Evolutionary conservation across 2,888 invertebrate species (phyloP).

Genomic region (Blastobasis adustella): DNA sequence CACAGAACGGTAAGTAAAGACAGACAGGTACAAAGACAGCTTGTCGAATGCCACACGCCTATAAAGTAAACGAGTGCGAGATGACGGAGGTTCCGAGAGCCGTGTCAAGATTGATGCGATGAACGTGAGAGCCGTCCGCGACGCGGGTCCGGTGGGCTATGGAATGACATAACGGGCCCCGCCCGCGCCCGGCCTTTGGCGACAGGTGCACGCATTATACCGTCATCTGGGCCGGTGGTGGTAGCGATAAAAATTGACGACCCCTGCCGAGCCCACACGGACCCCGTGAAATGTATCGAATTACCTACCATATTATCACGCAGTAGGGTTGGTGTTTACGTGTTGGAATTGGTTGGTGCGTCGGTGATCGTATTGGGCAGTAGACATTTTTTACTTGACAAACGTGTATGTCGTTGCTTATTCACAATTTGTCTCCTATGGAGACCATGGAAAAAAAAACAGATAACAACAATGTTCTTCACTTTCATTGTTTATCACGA

Average conservation of each 20-base stretch:
- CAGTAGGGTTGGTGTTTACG: no score
- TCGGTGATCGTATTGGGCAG: no score
- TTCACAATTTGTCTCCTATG: no score
- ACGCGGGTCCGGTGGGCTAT: constrained; percentile 24
- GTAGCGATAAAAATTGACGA: background rate
- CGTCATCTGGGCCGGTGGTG: constrained; percentile 4
- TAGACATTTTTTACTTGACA: no score
- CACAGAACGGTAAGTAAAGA: no score
- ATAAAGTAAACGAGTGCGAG: background rate
- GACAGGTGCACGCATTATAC: constrained; percentile 13
- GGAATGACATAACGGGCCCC: constrained; percentile 18
- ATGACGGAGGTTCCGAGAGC: constrained; percentile 33
- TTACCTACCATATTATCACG: no score
- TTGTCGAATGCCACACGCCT: background rate
- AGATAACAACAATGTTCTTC: no score
- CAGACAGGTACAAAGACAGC: background rate
- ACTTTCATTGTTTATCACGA: no score
- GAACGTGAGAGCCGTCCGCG: constrained; percentile 47
- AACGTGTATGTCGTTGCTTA: no score
- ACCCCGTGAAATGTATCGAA: no score
- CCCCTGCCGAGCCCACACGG: background rate
- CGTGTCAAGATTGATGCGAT: constrained; percentile 42
- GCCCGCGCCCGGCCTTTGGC: background rate
- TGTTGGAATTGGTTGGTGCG: no score
- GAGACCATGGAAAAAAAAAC: no score